Percentiles rank a stretch among this genome's conserved stretches.
These are phyloP conservation scores for Tachuris rubrigastra DNA, from an alignment of 2,113 vertebrate genomes.

Conservation along the genomic window DNA sequence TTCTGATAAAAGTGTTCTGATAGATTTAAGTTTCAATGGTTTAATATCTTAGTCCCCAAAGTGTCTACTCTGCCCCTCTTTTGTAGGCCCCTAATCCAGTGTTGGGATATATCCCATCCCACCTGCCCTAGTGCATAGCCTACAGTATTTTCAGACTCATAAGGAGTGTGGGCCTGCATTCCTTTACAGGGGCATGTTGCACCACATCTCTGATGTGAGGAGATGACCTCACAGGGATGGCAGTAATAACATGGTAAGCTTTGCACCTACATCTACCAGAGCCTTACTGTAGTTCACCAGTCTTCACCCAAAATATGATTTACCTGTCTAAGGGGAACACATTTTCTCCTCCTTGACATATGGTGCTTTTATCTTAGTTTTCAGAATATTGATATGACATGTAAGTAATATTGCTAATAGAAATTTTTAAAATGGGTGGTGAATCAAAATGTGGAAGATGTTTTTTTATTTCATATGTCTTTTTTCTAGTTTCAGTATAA, in stretches of 20 bases:
- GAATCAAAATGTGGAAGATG: not conserved
- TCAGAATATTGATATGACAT: not conserved
- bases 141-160: not conserved
- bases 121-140: not conserved
- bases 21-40: not conserved
- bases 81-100: not conserved
- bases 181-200: not conserved
- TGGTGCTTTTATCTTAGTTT: not conserved
- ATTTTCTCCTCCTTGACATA: not conserved
- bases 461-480: not conserved
- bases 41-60: not conserved
- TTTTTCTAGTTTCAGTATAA: not conserved
- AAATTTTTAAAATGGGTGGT: not conserved
- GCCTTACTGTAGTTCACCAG: not conserved
- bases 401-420: not conserved
- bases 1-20: not conserved
- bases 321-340: not conserved
- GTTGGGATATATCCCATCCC: not conserved
- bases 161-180: not conserved
- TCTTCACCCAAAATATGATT: not conserved
- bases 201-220: not conserved
- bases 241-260: not conserved
- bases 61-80: not conserved
- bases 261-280: not conserved
- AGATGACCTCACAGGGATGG: not conserved